Evolutionary conservation across 2,888 invertebrate species (phyloP).

Genomic region (Myopa tessellatipennis): DNA sequence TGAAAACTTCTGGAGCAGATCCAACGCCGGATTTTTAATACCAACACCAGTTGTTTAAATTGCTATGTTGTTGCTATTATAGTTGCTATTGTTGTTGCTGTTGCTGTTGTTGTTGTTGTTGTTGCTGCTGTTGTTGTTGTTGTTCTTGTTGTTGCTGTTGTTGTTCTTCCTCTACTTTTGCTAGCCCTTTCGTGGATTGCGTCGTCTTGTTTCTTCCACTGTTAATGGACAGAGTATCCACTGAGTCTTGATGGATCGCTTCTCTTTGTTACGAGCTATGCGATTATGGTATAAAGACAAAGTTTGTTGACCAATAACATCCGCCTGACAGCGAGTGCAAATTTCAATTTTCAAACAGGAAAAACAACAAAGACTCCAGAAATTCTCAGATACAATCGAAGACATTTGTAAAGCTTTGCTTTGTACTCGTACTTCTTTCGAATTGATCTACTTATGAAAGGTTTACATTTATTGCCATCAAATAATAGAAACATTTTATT

Average conservation of each 20-base stretch:
- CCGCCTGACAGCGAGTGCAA: slow-evolving; percentile 10
- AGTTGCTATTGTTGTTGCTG: not conserved
- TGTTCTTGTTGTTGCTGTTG: not conserved
- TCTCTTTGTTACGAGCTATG: slow-evolving; percentile 27
- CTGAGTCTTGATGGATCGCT: slow-evolving; percentile 29
- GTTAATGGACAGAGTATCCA: not conserved
- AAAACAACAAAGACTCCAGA: not conserved
- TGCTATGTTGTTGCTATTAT: not conserved
- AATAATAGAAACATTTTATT: no score
- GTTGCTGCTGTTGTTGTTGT: slow-evolving; percentile 9
- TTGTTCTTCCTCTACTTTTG: not conserved
- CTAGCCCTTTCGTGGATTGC: not conserved
- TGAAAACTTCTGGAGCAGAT: slow-evolving; percentile 68
- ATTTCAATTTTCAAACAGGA: not conserved
- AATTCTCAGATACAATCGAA: no score
- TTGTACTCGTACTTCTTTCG: no score
- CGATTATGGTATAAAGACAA: not conserved
- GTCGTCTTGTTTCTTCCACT: not conserved
- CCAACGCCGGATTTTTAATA: slow-evolving; percentile 59
- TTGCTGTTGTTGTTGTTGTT: not conserved
- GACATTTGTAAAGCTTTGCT: not conserved
- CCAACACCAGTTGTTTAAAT: slow-evolving; percentile 16
- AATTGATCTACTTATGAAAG: no score
- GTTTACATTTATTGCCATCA: no score
- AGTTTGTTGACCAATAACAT: slow-evolving; percentile 37